Evolutionary conservation across 2,888 invertebrate genomes (phyloP).

Genomic region (Litoditis marina): DNA sequence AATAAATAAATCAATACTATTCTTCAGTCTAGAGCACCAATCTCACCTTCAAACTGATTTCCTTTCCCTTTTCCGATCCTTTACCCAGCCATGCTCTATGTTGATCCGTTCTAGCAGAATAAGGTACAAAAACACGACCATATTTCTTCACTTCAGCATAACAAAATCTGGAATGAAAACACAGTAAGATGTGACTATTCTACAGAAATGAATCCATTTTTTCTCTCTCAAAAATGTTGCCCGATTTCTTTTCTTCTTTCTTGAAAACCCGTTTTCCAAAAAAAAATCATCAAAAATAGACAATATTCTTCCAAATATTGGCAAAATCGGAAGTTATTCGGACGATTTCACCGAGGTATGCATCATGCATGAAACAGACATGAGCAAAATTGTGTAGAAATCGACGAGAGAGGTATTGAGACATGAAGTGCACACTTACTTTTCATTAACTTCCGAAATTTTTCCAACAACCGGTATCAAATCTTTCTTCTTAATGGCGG

Average conservation of each 20-base stretch:
- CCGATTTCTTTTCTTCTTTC: too few species aligned
- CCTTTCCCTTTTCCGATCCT: slow-evolving; percentile 28
- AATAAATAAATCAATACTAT: too few species aligned
- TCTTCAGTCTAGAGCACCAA: too few species aligned
- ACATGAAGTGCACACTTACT: too few species aligned
- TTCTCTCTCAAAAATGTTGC: too few species aligned
- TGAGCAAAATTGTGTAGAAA: background rate
- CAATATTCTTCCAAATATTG: too few species aligned
- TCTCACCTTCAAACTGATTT: slow-evolving; percentile 17
- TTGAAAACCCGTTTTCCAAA: too few species aligned
- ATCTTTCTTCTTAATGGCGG: slow-evolving; percentile 29
- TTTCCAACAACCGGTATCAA: slow-evolving; percentile 27
- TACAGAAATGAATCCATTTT: background rate
- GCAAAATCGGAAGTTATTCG: too few species aligned
- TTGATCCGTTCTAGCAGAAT: slow-evolving; percentile 32
- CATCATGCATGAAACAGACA: too few species aligned
- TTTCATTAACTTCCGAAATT: slow-evolving; percentile 34
- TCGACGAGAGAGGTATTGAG: background rate
- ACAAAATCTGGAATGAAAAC: slow-evolving; percentile 34
- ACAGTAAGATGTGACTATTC: too few species aligned
- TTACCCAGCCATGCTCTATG: slow-evolving; percentile 42
- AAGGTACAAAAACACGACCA: slow-evolving; percentile 49
- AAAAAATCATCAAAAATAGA: too few species aligned
- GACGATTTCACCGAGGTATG: too few species aligned
- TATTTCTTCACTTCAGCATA: slow-evolving; percentile 33